phyloP scores from a whole-genome alignment of 1,140 invertebrate species.

The Dolichoris vasculosae region DNA sequence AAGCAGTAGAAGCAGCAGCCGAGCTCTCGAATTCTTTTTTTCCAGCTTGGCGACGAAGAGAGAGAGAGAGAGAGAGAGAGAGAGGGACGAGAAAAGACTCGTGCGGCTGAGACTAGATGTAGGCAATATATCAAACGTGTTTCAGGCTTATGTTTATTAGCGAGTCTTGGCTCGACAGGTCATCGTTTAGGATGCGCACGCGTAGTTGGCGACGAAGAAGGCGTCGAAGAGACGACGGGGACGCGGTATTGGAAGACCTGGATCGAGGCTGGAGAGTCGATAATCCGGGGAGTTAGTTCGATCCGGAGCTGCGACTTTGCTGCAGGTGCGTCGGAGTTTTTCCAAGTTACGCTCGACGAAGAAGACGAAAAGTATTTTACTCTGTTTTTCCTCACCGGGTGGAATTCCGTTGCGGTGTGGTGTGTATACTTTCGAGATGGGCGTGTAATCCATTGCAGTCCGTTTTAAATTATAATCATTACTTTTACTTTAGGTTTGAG shows the following conservation, averaged over 20 bases:
- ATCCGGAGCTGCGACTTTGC: not conserved
- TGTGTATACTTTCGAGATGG: too few relatives aligned
- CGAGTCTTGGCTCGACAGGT: not conserved
- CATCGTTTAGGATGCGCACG: not conserved
- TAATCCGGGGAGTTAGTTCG: not conserved
- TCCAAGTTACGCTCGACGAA: not conserved
- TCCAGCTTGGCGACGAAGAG: slow-evolving; percentile 56
- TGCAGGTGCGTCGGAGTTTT: not conserved
- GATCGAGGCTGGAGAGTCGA: not conserved
- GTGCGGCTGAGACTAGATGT: not conserved
- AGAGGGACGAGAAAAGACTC: not conserved
- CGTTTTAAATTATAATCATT: too few relatives aligned
- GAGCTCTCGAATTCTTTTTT: slow-evolving; percentile 60
- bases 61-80: not conserved
- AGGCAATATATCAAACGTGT: slow-evolving; percentile 28
- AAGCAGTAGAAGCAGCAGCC: slow-evolving; percentile 14
- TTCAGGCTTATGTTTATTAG: slow-evolving; percentile 43
- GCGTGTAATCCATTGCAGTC: not conserved
- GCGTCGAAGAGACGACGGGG: not conserved
- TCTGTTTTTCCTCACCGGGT: not conserved
- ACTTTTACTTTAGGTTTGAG: too few relatives aligned
- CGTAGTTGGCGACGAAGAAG: not conserved
- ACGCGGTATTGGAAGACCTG: not conserved
- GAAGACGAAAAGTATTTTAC: not conserved
- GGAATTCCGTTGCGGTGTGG: not conserved